Base-by-base conservation (phyloP, 2,888 invertebrate species). In the Carabus problematicus region DNA sequence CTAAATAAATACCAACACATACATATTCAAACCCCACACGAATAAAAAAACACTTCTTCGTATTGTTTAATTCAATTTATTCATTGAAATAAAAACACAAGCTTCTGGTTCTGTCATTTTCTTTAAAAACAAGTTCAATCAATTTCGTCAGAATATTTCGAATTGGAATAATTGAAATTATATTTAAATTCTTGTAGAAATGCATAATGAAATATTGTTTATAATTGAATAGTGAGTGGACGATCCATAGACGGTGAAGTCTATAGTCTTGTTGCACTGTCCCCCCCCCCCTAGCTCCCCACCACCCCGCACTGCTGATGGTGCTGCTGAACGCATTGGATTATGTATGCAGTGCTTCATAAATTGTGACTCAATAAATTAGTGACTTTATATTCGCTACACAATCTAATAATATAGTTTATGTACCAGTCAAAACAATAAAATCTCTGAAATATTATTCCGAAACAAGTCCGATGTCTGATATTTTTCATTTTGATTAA, bases 381-480 rank as follows among this genome's bases (percentile, higher is more conserved):
- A 81, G 80, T 80, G 79, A 81, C 80, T 82, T 82, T 82, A 82
- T 82, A 81, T 81, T 78, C 80, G 74, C 77, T 78, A 77, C 79
- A 81, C 81, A 82, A 81, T 82, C 82, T 81, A 79, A 79, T 81
- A 80, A 80, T 79, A 80, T 79, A 81, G 79, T 81, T 81, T 81
- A 80, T 80, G 81, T 80, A 79, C 54, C 80, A 75, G 76, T 75
- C 80, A 75, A 81, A 82, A 82, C 81, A 82, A 82, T 82, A 82
- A 82, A 82, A 81, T 82, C 79, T 79, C 80, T 82, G 79, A 82
- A 81, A 82, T 82, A 82, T 82, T 81, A 82, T 81, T 81, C 80
- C 80, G 80, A 80, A 81, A 80, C 67, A 67, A 67, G 60, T 67
- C 54, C 60, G 52, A 60, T 67, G 67, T 67, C 67, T 52, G 60